Evolutionary conservation across 2,888 invertebrate genomes (phyloP).

Genomic region (Thalpophila matura): DNA sequence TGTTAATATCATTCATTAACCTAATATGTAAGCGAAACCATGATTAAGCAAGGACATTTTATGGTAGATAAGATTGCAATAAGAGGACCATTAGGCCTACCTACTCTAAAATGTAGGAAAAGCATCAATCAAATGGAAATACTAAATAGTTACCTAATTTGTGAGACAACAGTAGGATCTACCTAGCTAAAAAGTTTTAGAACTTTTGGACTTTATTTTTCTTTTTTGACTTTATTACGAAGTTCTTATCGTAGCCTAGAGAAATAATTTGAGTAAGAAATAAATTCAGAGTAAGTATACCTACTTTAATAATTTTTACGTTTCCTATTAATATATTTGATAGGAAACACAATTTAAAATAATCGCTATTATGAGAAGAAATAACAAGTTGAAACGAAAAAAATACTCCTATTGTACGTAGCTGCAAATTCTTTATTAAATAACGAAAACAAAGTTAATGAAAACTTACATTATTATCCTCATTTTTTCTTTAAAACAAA

Average conservation of each 20-base stretch:
- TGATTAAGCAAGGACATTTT: conserved; percentile 30
- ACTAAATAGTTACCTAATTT: too few relatives aligned
- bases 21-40: conserved; percentile 44
- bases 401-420: neutral
- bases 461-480: conserved; percentile 32
- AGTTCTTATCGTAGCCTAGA: neutral
- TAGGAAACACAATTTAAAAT: too few relatives aligned
- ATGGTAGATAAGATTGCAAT: conserved; percentile 14
- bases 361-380: neutral
- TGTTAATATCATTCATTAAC: conserved; percentile 41
- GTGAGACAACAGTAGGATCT: too few relatives aligned
- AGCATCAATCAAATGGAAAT: too few relatives aligned
- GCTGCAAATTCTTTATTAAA: neutral
- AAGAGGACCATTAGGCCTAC: conserved; percentile 13
- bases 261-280: conserved; percentile 6
- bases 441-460: conserved; percentile 22
- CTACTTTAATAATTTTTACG: too few relatives aligned
- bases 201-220: neutral
- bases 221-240: neutral
- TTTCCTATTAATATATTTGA: too few relatives aligned
- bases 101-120: too few relatives aligned
- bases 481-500: conserved; percentile 40
- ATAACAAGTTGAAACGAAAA: neutral
- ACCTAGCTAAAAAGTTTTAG: neutral
- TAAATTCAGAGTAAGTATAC: too few relatives aligned